Evolutionary conservation across 2,113 vertebrate species (phyloP), one percentile per base, ranked within the genome.

Genomic region (Platysteira castanea): DNA sequence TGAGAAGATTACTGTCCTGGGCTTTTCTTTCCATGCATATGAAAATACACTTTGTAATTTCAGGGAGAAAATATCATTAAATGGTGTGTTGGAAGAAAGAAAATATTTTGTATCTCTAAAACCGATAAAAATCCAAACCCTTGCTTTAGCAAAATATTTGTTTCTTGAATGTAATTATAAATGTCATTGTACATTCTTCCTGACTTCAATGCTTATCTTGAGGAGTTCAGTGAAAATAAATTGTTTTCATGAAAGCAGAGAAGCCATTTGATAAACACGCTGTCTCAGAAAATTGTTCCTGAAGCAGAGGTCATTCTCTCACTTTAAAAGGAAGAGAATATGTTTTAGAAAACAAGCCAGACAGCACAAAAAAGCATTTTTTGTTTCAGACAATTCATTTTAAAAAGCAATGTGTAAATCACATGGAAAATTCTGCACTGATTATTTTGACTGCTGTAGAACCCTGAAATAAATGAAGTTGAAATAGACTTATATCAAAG

Each of bases 221-320:
- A 97, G 93, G 97, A 97, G 97, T 97, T 98, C 97, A 96, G 96
- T 95, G 97, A 98, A 97, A 98, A 98, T 97, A 98, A 98, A 98
- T 98, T 98, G 97, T 98, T 98, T 98, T 98, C 98, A 97, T 98
- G 98, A 98, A 98, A 98, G 96, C 95, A 98, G 97, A 98, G 97
- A 98, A 98, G 96, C 97, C 93, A 91, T 98, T 98, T 97, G 97
- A 98, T 98, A 98, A 98, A 98, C 96, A 98, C 31, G 47, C 95
- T 92, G 95, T 97, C 97, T 98, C 96, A 97, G 97, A 97, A 98
- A 98, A 98, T 98, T 98, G 97, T 98, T 98, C 96, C 97, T 97
- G 97, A 96, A 96, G 96, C 96, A 98, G 98, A 98, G 98, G 98
- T 98, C 94, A 44, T 96, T 98, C 96, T 97, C 97, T 98, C 96